Evolutionary conservation across 1,140 invertebrate genomes (phyloP), one percentile per base, ranked within the genome.

Genomic region (Camponotus pennsylvanicus): DNA sequence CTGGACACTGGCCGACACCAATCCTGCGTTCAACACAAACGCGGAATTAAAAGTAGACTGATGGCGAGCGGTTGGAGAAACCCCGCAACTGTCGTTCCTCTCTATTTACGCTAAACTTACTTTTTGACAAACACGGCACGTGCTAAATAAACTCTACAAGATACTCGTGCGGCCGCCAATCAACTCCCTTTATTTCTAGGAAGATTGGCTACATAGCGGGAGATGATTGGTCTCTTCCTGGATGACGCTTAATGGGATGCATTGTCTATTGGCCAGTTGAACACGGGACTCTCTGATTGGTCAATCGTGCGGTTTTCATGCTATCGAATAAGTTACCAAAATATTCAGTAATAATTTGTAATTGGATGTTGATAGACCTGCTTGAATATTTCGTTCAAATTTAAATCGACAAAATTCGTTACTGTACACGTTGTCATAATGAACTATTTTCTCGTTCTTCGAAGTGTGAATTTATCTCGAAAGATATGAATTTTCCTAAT

Each of bases 381-480:
- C 32, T 40, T 3, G 64, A 4, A 55, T 45, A 18, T 5, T 49
- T 7, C 71, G 34, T 75, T 49, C 27, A 64, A 64, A 64, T 78
- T 27, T 66, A n/a, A 78, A 78, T 66, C 27, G 45, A 40, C 2
- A 5, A 9, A 55, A 34, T 79, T 34, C 76, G 76, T 79, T 79
- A 79, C 7, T 15, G 6, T 59, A n/a, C 32, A 40, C 11, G 15
- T 18, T 21, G 21, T 70, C 27, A n/a, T 4, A 45, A 9, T 8
- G 42, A 9, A 9, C 63, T 3, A 42, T 11, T 45, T 9, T 45
- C 9, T 45, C 57, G 7, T 32, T 77, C n/a, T 45, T 21, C 6
- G 15, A 15, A 8, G 5, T 27, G 15, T 4, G 7, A 9, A 42
- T 71, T 42, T 59, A 57, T n/a, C 5, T 71, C 21, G 18, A 45